Base-by-base conservation (phyloP, 2,797 vertebrate genomes). In the Lerista edwardsae region DNA sequence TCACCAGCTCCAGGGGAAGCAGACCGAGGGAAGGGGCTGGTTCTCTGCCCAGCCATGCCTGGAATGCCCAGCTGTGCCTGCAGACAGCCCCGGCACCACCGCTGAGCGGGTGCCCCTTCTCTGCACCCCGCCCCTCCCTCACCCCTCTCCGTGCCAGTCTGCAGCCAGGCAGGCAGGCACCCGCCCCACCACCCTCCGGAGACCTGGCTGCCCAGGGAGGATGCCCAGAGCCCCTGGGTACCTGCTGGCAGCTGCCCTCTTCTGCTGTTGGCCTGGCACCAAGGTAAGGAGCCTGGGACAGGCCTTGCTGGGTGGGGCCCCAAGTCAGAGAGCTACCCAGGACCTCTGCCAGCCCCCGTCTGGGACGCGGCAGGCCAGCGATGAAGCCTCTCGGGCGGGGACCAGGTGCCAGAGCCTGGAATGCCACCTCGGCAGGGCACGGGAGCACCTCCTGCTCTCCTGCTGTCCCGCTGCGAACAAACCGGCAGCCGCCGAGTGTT, bases 1-100 rank as follows among this genome's bases (percentile, higher is more conserved):
- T 23, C 10, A 7, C 51, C 9, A 25, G 29, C n/a, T 64, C 59
- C 76, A 41, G 41, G 39, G 7, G 19, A 23, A 44, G 29, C 44
- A 6, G 34, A 11, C 3, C 29, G 0, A n/a, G 0, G 25, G 8
- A 21, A 36, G 7, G 6, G 12, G 3, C 4, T n/a, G 6, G 11
- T 23, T 4, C 51, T 39, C 15, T 15, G 4, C 4, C 61, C n/a
- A 7, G 15, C 8, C n/a, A 12, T 7, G 68, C 31, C 10, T 8
- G 41, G 25, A 0, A 1, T 25, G 29, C 72, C 51, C 47, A 15
- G 2, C 7, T 10, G 25, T 14, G 21, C 64, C 51, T 8, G 21
- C 19, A 34, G 5, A 19, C 29, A 1, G 51, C 29, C 25, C 12
- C 44, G 12, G 5, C 36, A 6, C 5, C 19, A 6, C 34, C 25